These are phyloP conservation scores for Tricholauxania praeusta DNA, from an alignment of 2,888 invertebrate species.

Conservation along the genomic window DNA sequence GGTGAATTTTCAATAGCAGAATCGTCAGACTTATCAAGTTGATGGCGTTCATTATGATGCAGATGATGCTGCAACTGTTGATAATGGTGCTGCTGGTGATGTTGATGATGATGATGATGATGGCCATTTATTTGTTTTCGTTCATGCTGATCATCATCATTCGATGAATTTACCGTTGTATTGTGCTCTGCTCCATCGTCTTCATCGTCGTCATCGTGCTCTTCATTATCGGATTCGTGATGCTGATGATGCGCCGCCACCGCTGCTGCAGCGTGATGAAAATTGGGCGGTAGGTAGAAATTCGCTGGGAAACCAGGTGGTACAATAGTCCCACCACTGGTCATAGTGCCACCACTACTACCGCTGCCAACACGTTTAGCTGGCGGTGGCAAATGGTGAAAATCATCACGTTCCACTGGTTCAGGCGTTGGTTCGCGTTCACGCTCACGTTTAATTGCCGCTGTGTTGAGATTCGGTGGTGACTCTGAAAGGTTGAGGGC, in stretches of 20 bases:
- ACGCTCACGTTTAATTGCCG: slow-evolving; percentile 71
- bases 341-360: slow-evolving; percentile 58
- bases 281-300: slow-evolving; percentile 57
- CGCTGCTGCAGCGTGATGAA: slow-evolving; percentile 37
- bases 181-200: slow-evolving; percentile 49
- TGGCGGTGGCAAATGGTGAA: slow-evolving; percentile 72
- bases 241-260: slow-evolving; percentile 44
- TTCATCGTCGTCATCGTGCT: slow-evolving; percentile 53
- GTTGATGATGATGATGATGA: slow-evolving; percentile 45
- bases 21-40: slow-evolving; percentile 60
- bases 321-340: slow-evolving; percentile 49
- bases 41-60: slow-evolving; percentile 38
- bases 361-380: slow-evolving; percentile 69
- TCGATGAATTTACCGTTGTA: slow-evolving; percentile 50
- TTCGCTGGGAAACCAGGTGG: slow-evolving; percentile 56
- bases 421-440: slow-evolving; percentile 67
- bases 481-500: slow-evolving; percentile 85
- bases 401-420: slow-evolving; percentile 66
- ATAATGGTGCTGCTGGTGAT: slow-evolving; percentile 34
- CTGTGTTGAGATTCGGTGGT: slow-evolving; percentile 70
- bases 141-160: slow-evolving; percentile 51
- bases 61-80: slow-evolving; percentile 38
- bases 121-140: slow-evolving; percentile 55
- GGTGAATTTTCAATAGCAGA: slow-evolving; percentile 64
- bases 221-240: slow-evolving; percentile 57